These are phyloP conservation scores for Silvanus unidentatus DNA, from an alignment of 2,888 invertebrate species.

Conservation along the genomic window DNA sequence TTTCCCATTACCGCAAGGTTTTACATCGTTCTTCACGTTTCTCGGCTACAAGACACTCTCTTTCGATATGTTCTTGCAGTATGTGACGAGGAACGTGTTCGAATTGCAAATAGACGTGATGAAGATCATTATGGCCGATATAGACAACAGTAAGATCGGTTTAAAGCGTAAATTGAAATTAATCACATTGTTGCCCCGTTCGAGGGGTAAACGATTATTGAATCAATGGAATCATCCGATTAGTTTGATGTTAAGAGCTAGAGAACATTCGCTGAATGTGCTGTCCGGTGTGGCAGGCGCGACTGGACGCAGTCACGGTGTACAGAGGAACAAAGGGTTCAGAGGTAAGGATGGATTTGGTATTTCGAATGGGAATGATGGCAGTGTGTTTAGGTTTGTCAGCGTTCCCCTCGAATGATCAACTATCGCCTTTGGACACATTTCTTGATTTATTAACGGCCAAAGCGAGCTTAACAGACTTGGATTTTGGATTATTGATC, in stretches of 20 bases:
- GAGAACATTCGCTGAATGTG: constrained; percentile 76
- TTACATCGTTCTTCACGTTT: constrained; percentile 83
- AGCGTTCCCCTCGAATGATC: constrained; percentile 66
- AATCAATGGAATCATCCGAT: constrained; percentile 73
- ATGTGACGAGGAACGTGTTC: constrained; percentile 76
- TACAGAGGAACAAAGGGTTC: constrained; percentile 29
- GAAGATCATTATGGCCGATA: constrained; percentile 67
- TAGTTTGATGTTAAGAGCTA: constrained; percentile 69
- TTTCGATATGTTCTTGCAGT: constrained; percentile 75
- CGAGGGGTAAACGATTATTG: constrained; percentile 69
- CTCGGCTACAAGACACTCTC: constrained; percentile 73
- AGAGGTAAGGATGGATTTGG: constrained; percentile 16
- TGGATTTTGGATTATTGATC: constrained; percentile 79
- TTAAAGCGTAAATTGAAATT: constrained; percentile 68
- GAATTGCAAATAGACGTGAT: constrained; percentile 83
- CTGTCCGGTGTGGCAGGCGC: constrained; percentile 62
- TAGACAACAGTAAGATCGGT: constrained; percentile 50
- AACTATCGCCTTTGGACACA: constrained; percentile 73
- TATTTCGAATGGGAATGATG: constrained; percentile 8
- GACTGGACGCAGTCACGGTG: constrained; percentile 32
- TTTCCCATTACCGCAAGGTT: constrained; percentile 79
- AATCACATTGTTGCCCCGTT: constrained; percentile 67
- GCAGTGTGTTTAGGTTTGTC: constrained; percentile 55
- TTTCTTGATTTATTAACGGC: constrained; percentile 80
- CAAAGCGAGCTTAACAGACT: constrained; percentile 77